Conservation (phyloP, 1,140 invertebrate genomes). For the Drosophila chauvacae region DNA sequence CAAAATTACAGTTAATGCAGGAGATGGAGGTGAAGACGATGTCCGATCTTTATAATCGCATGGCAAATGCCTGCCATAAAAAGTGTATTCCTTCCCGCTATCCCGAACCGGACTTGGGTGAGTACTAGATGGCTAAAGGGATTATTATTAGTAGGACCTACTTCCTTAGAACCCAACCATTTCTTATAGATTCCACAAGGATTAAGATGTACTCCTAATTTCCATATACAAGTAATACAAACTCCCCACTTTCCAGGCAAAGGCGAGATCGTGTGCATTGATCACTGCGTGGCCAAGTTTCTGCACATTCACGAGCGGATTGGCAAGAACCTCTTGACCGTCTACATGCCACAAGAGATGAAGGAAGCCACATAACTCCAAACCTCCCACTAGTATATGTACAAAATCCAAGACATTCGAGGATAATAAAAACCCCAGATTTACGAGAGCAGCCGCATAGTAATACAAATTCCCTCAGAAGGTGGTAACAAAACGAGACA, state of each 20-base stretch:
- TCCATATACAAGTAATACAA: too few relatives aligned
- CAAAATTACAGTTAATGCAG: constrained; percentile 95
- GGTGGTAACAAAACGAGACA: constrained; percentile 85
- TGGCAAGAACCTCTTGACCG: constrained; percentile 12
- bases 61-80: constrained; percentile 96
- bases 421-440: background rate
- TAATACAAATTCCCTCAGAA: constrained; percentile 41
- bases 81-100: constrained; percentile 99
- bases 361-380: background rate
- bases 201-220: background rate
- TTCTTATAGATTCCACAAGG: background rate
- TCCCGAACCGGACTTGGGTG: constrained; percentile 94
- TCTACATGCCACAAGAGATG: constrained; percentile 2
- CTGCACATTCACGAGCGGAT: constrained; percentile 11
- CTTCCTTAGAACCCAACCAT: too few relatives aligned
- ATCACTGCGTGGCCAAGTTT: constrained; percentile 12
- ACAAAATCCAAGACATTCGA: background rate
- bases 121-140: constrained; percentile 13
- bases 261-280: constrained; percentile 10
- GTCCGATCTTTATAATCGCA: constrained; percentile 98
- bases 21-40: constrained; percentile 99
- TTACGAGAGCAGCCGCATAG: background rate
- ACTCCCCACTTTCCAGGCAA: background rate
- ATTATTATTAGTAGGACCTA: too few relatives aligned
- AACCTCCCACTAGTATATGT: background rate